phyloP scores from a whole-genome alignment of 2,113 vertebrate genomes.

The Lethenteron camtschaticum region DNA sequence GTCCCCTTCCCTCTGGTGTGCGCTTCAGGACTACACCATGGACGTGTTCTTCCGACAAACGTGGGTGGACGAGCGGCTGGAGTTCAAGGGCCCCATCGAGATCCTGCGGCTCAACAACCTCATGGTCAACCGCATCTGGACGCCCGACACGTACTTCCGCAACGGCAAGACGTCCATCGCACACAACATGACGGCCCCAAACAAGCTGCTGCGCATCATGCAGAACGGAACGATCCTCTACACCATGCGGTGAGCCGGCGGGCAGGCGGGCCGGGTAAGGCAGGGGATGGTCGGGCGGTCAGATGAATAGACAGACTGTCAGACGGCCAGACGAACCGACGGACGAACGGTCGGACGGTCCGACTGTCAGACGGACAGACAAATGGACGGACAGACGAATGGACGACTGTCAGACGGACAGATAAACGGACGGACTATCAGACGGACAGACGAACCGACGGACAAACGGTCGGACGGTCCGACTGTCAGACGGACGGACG shows the following conservation, averaged over 20 bases:
- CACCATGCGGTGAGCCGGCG: conserved; percentile 34
- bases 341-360: no score
- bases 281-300: no score
- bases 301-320: no score
- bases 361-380: no score
- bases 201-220: conserved; percentile 56
- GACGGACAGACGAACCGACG: no score
- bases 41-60: conserved; percentile 47
- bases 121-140: conserved; percentile 55
- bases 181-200: conserved; percentile 53
- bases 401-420: no score
- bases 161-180: conserved; percentile 49
- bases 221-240: conserved; percentile 50
- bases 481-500: no score
- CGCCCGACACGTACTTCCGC: conserved; percentile 44
- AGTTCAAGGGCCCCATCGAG: conserved; percentile 40
- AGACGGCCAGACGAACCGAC: no score
- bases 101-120: conserved; percentile 46
- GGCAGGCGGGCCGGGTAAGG: no score
- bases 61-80: conserved; percentile 35
- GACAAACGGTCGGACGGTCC: no score
- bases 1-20: neutral
- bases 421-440: no score
- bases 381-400: no score
- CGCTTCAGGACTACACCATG: conserved; percentile 40